Conservation (phyloP, 2,888 invertebrate species). For the Willowsia nigromaculata region DNA sequence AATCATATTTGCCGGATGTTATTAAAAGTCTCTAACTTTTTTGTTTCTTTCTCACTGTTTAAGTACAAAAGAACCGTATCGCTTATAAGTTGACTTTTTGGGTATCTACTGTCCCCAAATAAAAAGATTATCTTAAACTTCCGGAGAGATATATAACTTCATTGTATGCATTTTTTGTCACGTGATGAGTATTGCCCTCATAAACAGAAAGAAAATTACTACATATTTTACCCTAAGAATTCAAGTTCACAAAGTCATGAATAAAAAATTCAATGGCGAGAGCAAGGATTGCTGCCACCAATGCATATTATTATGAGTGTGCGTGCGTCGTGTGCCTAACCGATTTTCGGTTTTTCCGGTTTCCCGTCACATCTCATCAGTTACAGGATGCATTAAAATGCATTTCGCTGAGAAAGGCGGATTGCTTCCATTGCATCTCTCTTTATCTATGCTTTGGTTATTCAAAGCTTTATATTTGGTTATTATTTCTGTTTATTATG, state of each 20-base stretch:
- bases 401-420: neutral
- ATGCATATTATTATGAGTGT: neutral
- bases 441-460: neutral
- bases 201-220: neutral
- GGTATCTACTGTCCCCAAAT: neutral
- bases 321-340: conserved; percentile 50
- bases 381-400: conserved; percentile 69
- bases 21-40: neutral
- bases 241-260: neutral
- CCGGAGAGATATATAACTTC: neutral
- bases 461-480: neutral
- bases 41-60: neutral
- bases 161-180: neutral
- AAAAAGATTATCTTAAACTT: neutral
- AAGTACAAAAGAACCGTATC: neutral
- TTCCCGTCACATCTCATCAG: conserved; percentile 77
- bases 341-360: conserved; percentile 73
- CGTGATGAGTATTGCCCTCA: neutral
- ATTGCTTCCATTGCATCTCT: neutral
- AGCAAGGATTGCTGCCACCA: neutral
- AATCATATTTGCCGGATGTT: conserved; percentile 8
- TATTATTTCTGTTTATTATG: conserved; percentile 1
- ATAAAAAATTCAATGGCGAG: neutral
- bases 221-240: neutral
- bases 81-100: neutral